These are phyloP conservation scores for Hipparchia semele DNA, from an alignment of 2,888 invertebrate genomes.

Conservation along the genomic window DNA sequence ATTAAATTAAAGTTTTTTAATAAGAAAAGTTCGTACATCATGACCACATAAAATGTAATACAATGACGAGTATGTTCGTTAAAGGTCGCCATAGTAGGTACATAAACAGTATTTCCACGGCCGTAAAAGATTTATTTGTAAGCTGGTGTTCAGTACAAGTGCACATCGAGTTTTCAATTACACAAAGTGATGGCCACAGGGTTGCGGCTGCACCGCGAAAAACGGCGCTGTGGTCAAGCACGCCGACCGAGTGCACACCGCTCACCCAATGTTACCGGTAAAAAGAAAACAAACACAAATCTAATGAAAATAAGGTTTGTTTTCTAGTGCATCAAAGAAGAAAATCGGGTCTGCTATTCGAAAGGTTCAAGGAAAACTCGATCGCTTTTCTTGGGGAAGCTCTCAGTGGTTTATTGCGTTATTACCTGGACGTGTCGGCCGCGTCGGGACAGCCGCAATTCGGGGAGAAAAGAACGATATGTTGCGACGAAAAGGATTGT, in stretches of 20 bases:
- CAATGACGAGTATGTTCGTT: constrained; percentile 1
- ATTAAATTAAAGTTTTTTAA: not conserved
- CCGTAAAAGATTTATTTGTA: constrained; percentile 71
- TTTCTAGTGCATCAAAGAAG: constrained; percentile 52
- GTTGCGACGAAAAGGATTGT: constrained; percentile 78
- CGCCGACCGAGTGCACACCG: constrained; percentile 72
- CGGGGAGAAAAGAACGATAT: constrained; percentile 78
- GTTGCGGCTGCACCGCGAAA: constrained; percentile 71
- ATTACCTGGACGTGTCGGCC: constrained; percentile 82
- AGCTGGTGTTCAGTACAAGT: constrained; percentile 73
- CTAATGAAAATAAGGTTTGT: constrained; percentile 62
- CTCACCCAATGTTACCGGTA: constrained; percentile 51
- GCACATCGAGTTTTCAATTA: constrained; percentile 82
- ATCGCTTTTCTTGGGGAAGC: constrained; percentile 81
- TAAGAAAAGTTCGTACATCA: not conserved
- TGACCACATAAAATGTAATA: not conserved
- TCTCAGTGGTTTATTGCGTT: constrained; percentile 83
- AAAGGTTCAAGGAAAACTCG: constrained; percentile 80
- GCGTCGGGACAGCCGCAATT: constrained; percentile 79
- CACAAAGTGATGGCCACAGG: constrained; percentile 76
- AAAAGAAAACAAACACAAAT: constrained; percentile 60
- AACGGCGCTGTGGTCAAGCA: constrained; percentile 70
- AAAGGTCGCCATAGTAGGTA: constrained; percentile 15
- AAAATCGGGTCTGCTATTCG: constrained; percentile 75
- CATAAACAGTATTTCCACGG: constrained; percentile 42